Evolutionary conservation across 2,888 invertebrate genomes (phyloP), one percentile per base, ranked within the genome.

Genomic region (Hirudinaria manillensis): DNA sequence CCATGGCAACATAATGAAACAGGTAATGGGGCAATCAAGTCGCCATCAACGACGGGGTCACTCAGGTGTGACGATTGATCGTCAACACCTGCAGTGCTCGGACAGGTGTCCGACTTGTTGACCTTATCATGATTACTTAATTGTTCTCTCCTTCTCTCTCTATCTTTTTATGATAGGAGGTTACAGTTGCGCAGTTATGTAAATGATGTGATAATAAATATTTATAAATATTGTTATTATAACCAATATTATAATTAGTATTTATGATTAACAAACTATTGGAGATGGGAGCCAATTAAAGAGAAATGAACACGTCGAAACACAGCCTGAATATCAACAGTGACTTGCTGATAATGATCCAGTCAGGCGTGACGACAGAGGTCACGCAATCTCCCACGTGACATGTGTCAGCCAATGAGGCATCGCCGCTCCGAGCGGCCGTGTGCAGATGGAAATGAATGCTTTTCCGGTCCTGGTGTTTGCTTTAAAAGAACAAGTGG

Each of bases 381-480:
- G 61, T 73, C 73, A 73, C 72, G 72, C 53, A 53, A 72, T 72
- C 45, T 32, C 53, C 27, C 72, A 72, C 73, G 73, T 61, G 73
- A 73, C 73, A 55, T 36, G 73, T 73, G 73, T 21, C 73, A 65
- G 73, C 65, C 73, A 73, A 72, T 72, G 72, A 72, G 72, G 72
- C 72, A 61, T 61, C 29, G 61, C 61, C 61, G 61, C 61, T 61
- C 61, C 21, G 61, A 61, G 61, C 61, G 61, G 61, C 24, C 61
- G 19, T 61, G 61, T 29, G 61, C 61, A 29, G 72, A 72, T 72
- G 24, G 72, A 29, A 72, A 72, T 72, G 45, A 72, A 72, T 72
- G 72, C 72, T n/a, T 55, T 72, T 72, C 72, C 72, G 72, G 72
- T 53, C 21, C 53, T 45, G 27, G 70, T 27, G 72, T 61, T 24